phyloP scores from a whole-genome alignment of 2,113 vertebrate species.

The Hiodon tergisus region DNA sequence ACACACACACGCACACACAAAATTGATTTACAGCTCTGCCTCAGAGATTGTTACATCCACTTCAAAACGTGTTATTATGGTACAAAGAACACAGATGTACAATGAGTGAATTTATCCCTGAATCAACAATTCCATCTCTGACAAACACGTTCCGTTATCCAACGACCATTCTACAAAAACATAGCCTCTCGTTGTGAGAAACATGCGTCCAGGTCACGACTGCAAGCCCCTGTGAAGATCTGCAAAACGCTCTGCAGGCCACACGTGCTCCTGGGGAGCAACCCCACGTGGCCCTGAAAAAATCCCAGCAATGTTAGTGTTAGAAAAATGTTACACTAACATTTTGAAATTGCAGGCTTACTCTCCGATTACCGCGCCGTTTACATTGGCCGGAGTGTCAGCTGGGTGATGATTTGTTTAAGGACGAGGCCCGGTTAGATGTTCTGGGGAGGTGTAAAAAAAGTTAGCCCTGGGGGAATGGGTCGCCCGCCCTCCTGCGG shows the following conservation, averaged over 20 bases:
- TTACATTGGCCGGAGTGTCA: constrained; percentile 45
- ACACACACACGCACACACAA: constrained; percentile 13
- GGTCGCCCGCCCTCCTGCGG: background rate
- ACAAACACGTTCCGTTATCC: no score
- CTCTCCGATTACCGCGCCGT: constrained; percentile 42
- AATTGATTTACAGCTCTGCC: background rate
- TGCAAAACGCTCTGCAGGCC: constrained; percentile 42
- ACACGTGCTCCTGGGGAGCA: constrained; percentile 35
- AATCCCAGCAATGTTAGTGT: constrained; percentile 37
- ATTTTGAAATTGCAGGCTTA: constrained; percentile 50
- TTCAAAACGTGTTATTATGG: no score
- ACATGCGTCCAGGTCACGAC: constrained; percentile 8
- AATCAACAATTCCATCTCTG: no score
- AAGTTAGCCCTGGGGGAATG: background rate
- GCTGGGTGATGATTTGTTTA: constrained; percentile 46
- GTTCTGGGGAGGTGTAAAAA: background rate
- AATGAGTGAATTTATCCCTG: no score
- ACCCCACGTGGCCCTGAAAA: constrained; percentile 25
- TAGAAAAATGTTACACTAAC: constrained; percentile 45
- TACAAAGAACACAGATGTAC: no score
- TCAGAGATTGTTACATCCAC: background rate
- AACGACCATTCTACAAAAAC: constrained; percentile 20
- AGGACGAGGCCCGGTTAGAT: constrained; percentile 29
- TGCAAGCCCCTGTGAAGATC: constrained; percentile 35
- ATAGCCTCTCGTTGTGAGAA: constrained; percentile 11